Percentiles rank a stretch among this genome's conserved stretches.
Conservation (phyloP, 2,797 vertebrate genomes). For the Anguilla anguilla region DNA sequence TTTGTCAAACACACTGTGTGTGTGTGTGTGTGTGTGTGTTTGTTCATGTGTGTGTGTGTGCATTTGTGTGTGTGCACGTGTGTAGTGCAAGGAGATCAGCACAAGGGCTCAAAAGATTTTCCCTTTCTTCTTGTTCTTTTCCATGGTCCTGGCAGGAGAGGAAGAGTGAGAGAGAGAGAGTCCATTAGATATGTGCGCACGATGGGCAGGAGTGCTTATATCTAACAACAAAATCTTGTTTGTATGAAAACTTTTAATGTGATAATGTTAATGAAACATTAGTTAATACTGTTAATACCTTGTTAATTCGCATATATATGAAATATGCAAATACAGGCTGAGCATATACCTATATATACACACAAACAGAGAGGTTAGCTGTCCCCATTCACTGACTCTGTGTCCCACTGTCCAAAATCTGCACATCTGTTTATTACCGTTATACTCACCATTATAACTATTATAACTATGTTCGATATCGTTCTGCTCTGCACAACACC, state of each 20-base stretch:
- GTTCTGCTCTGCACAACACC: neutral
- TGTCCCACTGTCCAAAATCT: neutral
- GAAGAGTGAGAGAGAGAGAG: neutral
- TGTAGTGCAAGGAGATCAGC: neutral
- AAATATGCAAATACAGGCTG: no score
- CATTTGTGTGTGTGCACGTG: no score
- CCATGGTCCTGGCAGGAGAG: constrained; percentile 73
- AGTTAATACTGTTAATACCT: no score
- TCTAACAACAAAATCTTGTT: no score
- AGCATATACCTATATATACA: neutral
- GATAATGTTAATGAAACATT: no score
- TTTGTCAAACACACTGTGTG: neutral
- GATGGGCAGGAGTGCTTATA: neutral
- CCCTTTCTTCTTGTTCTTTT: constrained; percentile 84
- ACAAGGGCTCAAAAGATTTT: constrained; percentile 73
- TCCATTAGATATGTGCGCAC: neutral
- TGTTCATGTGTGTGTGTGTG: neutral
- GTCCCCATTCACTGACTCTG: neutral
- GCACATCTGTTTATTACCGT: neutral
- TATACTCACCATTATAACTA: neutral
- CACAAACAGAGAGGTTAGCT: neutral
- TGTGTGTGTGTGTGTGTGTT: neutral
- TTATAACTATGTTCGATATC: neutral
- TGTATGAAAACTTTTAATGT: no score
- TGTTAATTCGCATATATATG: no score